Percentiles rank a stretch among this genome's conserved stretches.
These are phyloP conservation scores for Salticus scenicus DNA, from an alignment of 2,888 invertebrate species.

Conservation along the genomic window DNA sequence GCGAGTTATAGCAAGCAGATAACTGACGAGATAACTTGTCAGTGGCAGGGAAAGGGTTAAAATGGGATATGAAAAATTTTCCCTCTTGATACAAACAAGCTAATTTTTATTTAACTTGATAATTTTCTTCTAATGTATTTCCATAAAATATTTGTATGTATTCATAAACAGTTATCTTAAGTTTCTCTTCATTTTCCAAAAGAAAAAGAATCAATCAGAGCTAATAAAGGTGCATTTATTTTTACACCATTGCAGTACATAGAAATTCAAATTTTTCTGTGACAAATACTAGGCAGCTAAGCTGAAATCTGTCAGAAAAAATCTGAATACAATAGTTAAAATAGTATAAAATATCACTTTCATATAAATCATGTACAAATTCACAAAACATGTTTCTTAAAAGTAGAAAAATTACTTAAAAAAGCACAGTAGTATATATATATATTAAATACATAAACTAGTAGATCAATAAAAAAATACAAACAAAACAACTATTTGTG, in stretches of 20 bases:
- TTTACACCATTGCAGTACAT: slow-evolving; percentile 61
- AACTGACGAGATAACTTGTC: too few species aligned
- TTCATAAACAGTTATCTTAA: too few species aligned
- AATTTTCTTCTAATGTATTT: too few species aligned
- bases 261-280: slow-evolving; percentile 34
- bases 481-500: slow-evolving; percentile 3
- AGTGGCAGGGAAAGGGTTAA: too few species aligned
- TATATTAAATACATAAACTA: not conserved
- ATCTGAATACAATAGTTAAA: slow-evolving; percentile 44
- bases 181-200: too few species aligned
- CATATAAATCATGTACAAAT: slow-evolving; percentile 66
- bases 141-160: too few species aligned
- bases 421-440: slow-evolving; percentile 4
- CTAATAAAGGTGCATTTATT: slow-evolving; percentile 54
- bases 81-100: too few species aligned
- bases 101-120: too few species aligned
- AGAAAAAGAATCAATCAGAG: too few species aligned
- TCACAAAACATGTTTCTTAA: slow-evolving; percentile 17
- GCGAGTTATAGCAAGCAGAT: too few species aligned
- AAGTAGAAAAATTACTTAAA: slow-evolving; percentile 38
- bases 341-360: slow-evolving; percentile 67
- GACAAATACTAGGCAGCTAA: not conserved
- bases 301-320: slow-evolving; percentile 28
- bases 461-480: not conserved
- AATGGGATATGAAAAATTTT: too few species aligned